Evolutionary conservation across 2,113 vertebrate species (phyloP).

Genomic region (Nyctereutes procyonoides): DNA sequence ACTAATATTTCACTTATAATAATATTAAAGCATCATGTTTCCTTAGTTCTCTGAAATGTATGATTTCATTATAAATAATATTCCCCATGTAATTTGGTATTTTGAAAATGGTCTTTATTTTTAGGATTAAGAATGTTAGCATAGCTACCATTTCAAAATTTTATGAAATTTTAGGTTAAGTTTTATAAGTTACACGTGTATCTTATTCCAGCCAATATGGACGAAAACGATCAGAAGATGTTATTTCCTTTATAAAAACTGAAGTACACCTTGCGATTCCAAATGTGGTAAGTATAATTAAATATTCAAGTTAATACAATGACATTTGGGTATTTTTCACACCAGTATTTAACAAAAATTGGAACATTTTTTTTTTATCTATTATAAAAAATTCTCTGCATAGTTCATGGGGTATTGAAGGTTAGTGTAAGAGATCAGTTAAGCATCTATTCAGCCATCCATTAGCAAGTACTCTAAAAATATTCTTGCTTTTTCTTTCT

Average conservation of each 20-base stretch:
- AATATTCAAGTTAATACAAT: not conserved
- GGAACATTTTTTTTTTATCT: constrained; percentile 4
- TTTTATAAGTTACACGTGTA: constrained; percentile 29
- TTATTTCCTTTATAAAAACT: constrained; percentile 86
- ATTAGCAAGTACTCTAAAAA: not conserved
- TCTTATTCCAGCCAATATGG: constrained; percentile 81
- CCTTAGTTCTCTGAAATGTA: not conserved
- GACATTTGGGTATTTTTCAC: not conserved
- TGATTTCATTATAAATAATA: constrained; percentile 30
- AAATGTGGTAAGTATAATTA: constrained; percentile 87
- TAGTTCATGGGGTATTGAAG: not conserved
- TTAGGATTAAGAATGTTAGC: not conserved
- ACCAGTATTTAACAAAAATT: constrained; percentile 18
- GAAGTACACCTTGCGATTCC: constrained; percentile 89
- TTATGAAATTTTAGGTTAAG: constrained; percentile 30
- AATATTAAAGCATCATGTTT: not conserved
- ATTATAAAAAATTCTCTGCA: not conserved
- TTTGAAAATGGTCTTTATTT: constrained; percentile 40
- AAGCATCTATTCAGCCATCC: not conserved
- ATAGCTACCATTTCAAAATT: not conserved
- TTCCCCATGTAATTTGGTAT: constrained; percentile 10
- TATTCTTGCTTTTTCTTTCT: constrained; percentile 31
- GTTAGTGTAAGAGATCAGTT: not conserved
- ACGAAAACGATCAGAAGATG: constrained; percentile 75
- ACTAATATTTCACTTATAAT: constrained; percentile 37